Conservation (phyloP, 1,140 invertebrate genomes). For the Oedothorax gibbosus region DNA sequence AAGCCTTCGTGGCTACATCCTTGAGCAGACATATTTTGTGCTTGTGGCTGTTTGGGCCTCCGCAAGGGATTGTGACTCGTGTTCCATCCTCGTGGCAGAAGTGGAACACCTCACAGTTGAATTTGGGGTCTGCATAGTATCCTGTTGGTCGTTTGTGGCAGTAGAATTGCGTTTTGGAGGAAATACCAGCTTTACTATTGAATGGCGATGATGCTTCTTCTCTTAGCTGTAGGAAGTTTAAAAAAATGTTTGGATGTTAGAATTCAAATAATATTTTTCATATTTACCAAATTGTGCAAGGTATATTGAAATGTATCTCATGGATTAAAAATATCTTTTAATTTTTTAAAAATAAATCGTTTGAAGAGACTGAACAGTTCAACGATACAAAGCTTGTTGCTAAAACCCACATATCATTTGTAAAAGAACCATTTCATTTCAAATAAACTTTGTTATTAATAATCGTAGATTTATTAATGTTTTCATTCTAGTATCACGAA, state of each 20-base stretch:
- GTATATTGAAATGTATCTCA: too few species aligned
- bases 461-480: too few species aligned
- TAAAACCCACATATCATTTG: too few species aligned
- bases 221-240: constrained; percentile 9
- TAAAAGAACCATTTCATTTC: too few species aligned
- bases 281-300: not conserved
- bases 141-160: constrained; percentile 32
- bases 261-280: not conserved
- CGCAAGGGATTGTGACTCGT: constrained; percentile 36
- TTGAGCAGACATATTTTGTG: constrained; percentile 43
- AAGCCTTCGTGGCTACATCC: constrained; percentile 21
- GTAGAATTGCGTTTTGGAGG: constrained; percentile 6
- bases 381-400: too few species aligned
- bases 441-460: too few species aligned
- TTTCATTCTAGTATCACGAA: too few species aligned
- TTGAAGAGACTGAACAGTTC: too few species aligned
- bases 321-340: too few species aligned
- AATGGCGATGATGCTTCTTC: not conserved
- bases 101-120: constrained; percentile 50
- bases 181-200: not conserved
- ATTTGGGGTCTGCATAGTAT: constrained; percentile 53
- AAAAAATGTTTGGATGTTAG: not conserved
- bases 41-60: not conserved
- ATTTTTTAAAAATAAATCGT: too few species aligned
- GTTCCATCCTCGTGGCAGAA: constrained; percentile 51